Base-by-base conservation (phyloP, 1,140 invertebrate species). In the Campodea augens region DNA sequence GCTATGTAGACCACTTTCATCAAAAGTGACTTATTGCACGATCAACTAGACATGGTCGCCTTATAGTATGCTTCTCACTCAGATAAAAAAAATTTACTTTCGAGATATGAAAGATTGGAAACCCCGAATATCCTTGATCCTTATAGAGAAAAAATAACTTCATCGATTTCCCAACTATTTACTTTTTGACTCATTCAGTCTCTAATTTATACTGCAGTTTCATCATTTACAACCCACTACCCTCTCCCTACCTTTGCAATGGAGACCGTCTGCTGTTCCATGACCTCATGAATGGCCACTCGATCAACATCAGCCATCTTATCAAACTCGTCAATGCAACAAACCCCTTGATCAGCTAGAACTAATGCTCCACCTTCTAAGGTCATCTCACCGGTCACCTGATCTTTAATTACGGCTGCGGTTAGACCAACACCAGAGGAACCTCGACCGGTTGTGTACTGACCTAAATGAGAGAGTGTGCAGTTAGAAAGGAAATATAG, bases 191-290 rank as follows among this genome's bases (percentile, higher is more conserved):
- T n/a, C n/a, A n/a, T n/a, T 29, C 7, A 29, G 27, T n/a, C 27
- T n/a, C 4, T 1, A 44, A 39, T 32, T 20, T 44, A 7, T 7
- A 40, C 27, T 32, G 27, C 15, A 32, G 15, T 10, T 15, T 32
- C 27, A 7, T 32, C 20, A 43, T 43, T 1, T 15, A 13, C 43
- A 13, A n/a, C n/a, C n/a, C n/a, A n/a, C n/a, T n/a, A n/a, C 2
- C 20, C 24, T 41, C 12, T 41, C 47, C 22, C 47, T 59, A 83
- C 81, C 71, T 99, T 99, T 10, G 96, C 93, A 60, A 99, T 98
- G 37, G 91, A 97, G 51, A 99, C 97, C 1, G 96, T 99, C 66
- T 99, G 96, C 58, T 99, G 96, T 69, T 99, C 96, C 96, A 99
- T 99, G 4, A 93, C 90, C 67, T 99, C 96, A 60, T 99, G 96